Evolutionary conservation across 2,797 vertebrate species (phyloP).

Genomic region (Epinephelus awoara): DNA sequence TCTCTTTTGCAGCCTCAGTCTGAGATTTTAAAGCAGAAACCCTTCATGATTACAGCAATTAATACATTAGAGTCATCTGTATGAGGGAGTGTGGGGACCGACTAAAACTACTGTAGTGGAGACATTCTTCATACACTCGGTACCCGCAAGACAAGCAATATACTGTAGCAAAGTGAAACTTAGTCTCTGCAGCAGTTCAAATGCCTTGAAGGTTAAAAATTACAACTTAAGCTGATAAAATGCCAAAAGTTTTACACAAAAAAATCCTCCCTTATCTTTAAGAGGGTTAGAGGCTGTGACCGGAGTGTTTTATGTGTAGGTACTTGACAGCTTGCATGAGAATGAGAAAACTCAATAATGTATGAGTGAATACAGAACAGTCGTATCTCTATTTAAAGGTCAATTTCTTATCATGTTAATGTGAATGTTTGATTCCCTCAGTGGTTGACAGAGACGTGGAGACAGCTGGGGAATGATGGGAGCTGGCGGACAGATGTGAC

Average conservation of each 20-base stretch:
- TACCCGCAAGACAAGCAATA: too few relatives aligned
- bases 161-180: background rate
- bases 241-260: too few relatives aligned
- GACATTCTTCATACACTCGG: too few relatives aligned
- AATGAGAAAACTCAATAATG: background rate
- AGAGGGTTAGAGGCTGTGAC: too few relatives aligned
- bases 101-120: background rate
- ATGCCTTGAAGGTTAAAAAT: background rate
- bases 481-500: background rate
- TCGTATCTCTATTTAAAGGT: background rate
- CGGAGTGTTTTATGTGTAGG: background rate
- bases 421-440: background rate
- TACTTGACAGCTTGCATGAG: too few relatives aligned
- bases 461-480: background rate
- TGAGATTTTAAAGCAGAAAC: conserved; percentile 1
- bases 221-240: background rate
- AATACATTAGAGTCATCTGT: background rate
- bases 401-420: background rate
- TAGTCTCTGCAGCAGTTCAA: background rate
- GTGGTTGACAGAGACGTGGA: background rate
- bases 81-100: background rate
- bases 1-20: background rate
- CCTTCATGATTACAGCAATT: background rate
- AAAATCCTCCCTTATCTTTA: too few relatives aligned
- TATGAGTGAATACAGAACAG: background rate